Evolutionary conservation across 2,113 vertebrate species (phyloP).

Genomic region (Pseudorhombus dupliciocellatus): DNA sequence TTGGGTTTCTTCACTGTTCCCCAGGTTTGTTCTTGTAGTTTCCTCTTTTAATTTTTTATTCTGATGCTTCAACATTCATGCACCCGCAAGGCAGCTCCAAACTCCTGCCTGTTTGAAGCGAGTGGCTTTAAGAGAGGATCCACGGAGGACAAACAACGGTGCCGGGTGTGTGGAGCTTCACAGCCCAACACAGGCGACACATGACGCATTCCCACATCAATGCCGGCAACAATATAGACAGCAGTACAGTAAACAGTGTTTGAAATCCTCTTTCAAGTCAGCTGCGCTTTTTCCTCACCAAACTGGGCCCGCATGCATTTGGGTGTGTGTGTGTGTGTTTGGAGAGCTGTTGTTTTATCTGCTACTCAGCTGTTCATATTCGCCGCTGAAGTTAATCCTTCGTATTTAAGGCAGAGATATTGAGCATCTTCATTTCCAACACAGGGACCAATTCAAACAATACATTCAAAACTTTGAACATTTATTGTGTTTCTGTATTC

Average conservation of each 20-base stretch:
- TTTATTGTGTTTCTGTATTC: background rate
- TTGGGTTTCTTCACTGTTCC: background rate
- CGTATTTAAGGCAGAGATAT: constrained; percentile 31
- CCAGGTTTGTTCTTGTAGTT: constrained; percentile 11
- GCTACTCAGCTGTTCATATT: constrained; percentile 39
- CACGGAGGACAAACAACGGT: constrained; percentile 31
- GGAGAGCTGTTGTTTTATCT: constrained; percentile 48
- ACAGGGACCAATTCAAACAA: background rate
- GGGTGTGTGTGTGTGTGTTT: constrained; percentile 18
- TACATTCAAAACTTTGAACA: too few species aligned
- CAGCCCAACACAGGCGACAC: constrained; percentile 16
- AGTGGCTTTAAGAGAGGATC: constrained; percentile 39
- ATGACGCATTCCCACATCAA: constrained; percentile 8
- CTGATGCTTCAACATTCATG: constrained; percentile 29
- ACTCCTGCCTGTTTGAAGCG: constrained; percentile 41
- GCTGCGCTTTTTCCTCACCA: constrained; percentile 23
- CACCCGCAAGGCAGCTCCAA: constrained; percentile 14
- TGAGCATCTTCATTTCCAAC: constrained; percentile 28
- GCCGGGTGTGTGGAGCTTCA: constrained; percentile 31
- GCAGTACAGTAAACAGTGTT: constrained; percentile 52
- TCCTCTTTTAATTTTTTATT: constrained; percentile 22
- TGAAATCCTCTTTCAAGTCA: constrained; percentile 54
- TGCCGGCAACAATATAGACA: constrained; percentile 25
- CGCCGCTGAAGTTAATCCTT: constrained; percentile 31
- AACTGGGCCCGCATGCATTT: background rate